Evolutionary conservation across 2,113 vertebrate species (phyloP), one percentile per base, ranked within the genome.

Genomic region (Gymnogyps californianus): DNA sequence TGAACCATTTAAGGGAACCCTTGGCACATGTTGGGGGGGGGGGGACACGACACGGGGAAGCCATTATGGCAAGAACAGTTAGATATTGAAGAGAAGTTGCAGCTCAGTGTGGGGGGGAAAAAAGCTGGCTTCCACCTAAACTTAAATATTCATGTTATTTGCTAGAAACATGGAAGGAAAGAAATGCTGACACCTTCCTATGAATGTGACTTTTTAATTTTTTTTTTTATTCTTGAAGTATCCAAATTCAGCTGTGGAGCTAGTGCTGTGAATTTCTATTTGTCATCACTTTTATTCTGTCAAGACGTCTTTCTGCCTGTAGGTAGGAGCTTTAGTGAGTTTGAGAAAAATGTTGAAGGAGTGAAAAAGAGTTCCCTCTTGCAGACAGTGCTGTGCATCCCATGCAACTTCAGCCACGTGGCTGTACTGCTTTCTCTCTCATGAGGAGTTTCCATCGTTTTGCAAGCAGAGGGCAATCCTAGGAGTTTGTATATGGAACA

Each of bases 341-440:
- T 59, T 29, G 44, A 59, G 49, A 14, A 25, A 58, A 77, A 24
- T 8, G 4, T 6, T 15, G 36, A n/a, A 16, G 44, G 58, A 25
- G 11, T 18, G 31, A 36, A 66, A 66, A 13, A 0, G 7, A 16
- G 5, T 44, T 80, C 12, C 20, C 32, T 76, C 25, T 40, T 25
- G 49, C 4, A 76, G 69, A 16, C 24, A 19, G 28, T 38, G 25
- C 44, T 58, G 32, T 5, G 24, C 7, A 2, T 40, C 47, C 36
- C 8, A 6, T 0, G 0, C 11, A 10, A 1, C 81, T 57, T 28
- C n/a, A 29, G 2, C 9, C 15, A 2, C 0, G 1, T 3, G 36
- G 6, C 47, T 51, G 32, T 6, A 2, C 29, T n/a, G 16, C 5
- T 22, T 51, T 22, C 20, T 44, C 12, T 24, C 42, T 65, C 11